Evolutionary conservation across 2,113 vertebrate species (phyloP).

Genomic region (Nycticebus coucang): DNA sequence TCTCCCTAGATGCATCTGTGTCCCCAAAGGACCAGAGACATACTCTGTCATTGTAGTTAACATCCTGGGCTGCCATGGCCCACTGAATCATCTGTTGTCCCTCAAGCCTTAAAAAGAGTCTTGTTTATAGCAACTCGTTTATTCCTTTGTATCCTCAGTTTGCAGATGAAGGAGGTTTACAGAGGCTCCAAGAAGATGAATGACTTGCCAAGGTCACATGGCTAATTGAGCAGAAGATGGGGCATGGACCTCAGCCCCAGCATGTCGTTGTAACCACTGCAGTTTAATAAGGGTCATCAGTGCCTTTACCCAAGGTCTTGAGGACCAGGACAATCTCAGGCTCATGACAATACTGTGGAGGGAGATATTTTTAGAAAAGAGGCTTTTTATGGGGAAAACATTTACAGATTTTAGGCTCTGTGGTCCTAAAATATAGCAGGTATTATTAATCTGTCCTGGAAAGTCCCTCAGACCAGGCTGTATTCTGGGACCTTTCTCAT

Average conservation of each 20-base stretch:
- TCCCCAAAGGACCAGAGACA: not conserved
- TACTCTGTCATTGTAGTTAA: not conserved
- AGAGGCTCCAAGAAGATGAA: not conserved
- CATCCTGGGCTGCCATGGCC: not conserved
- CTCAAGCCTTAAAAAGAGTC: not conserved
- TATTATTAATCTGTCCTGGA: not conserved
- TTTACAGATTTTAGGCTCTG: not conserved
- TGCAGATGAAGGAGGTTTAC: not conserved
- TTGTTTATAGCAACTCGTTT: not conserved
- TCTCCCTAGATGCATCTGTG: not conserved
- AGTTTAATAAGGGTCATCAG: not conserved
- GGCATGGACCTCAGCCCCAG: not conserved
- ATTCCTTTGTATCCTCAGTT: not conserved
- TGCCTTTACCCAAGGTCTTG: not conserved
- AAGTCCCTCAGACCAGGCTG: not conserved
- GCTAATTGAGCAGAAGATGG: not conserved
- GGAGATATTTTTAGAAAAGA: not conserved
- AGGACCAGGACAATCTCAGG: not conserved
- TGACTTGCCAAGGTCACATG: not conserved
- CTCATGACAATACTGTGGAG: not conserved
- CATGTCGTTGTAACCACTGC: not conserved
- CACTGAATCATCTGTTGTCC: not conserved
- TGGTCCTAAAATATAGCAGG: not conserved
- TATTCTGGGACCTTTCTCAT: not conserved
- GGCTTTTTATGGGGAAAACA: not conserved